Evolutionary conservation across 2,888 invertebrate genomes (phyloP), one percentile per base, ranked within the genome.

Genomic region (Leptinotarsa juncta): DNA sequence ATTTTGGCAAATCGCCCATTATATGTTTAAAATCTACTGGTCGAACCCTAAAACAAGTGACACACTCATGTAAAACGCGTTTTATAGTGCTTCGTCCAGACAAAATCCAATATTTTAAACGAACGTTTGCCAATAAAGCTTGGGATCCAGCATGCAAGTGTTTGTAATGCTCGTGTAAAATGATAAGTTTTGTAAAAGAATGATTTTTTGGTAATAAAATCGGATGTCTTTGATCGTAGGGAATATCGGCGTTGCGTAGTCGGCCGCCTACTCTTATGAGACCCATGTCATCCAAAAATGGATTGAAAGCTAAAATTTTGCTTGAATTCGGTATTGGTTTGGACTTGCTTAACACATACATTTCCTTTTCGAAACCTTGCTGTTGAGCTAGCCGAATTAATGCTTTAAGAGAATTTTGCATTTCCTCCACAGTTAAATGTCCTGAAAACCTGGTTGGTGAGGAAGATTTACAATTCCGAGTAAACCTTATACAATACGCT

Each of bases 361-460:
- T 51, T 73, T 75, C 75, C 48, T 18, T 20, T 7, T 15, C 12
- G 53, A 75, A 75, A 23, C 32, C n/a, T 68, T 72, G 51, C 3
- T 12, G 7, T 51, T 75, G 75, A 49, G 70, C 48, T 72, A 72
- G 62, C 16, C 55, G 20, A 60, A 70, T 57, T n/a, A 73, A 51
- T 23, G 26, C 16, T 18, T 16, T 65, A n/a, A 42, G 18, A n/a
- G 67, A 62, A 62, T 71, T 53, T 16, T 51, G 50, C 14, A 66
- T 26, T 50, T 57, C 74, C 49, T 55, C 71, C 42, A 74, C 50
- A 48, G 32, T 20, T 72, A 62, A 53, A 16, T 50, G 26, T 3
- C 20, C 48, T 48, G 7, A 60, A 67, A 67, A 20, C 71, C 51
- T 72, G 53, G 20, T 50, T 50, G 49, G 23, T 26, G 15, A 18